Evolutionary conservation across 35 echinoderm and acorn worm species (phyloP).

Genomic region (Patiria miniata): DNA sequence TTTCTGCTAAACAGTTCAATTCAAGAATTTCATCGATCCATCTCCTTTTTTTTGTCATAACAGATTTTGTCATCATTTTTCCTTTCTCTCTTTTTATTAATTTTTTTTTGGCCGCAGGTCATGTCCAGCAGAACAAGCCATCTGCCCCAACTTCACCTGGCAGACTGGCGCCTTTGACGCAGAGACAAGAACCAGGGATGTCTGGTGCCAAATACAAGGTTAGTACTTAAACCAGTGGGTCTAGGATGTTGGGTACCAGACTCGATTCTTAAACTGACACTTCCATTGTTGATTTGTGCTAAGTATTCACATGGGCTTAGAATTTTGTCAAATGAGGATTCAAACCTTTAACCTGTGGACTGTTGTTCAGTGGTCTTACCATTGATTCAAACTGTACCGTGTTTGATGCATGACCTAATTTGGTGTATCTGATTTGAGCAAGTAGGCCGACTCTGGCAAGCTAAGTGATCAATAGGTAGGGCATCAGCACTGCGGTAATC

Average conservation of each 20-base stretch:
- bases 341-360: too few relatives aligned
- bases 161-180: slow-evolving; percentile 46
- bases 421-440: too few relatives aligned
- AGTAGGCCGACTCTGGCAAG: too few relatives aligned
- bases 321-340: background rate
- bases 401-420: too few relatives aligned
- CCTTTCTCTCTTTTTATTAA: background rate
- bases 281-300: background rate
- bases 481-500: too few relatives aligned
- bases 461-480: too few relatives aligned
- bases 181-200: slow-evolving; percentile 39
- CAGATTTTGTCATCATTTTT: background rate
- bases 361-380: too few relatives aligned
- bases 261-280: too few relatives aligned
- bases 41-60: background rate
- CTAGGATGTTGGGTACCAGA: too few relatives aligned
- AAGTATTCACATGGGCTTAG: background rate
- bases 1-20: too few relatives aligned
- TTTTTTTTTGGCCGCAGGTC: background rate
- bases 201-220: slow-evolving; percentile 95
- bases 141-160: slow-evolving; percentile 75
- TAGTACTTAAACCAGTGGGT: background rate
- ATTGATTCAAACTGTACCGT: too few relatives aligned
- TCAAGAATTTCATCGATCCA: too few relatives aligned
- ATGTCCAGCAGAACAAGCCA: slow-evolving; percentile 48